Conservation (phyloP, 2,113 vertebrate species). For the Sturnus vulgaris region DNA sequence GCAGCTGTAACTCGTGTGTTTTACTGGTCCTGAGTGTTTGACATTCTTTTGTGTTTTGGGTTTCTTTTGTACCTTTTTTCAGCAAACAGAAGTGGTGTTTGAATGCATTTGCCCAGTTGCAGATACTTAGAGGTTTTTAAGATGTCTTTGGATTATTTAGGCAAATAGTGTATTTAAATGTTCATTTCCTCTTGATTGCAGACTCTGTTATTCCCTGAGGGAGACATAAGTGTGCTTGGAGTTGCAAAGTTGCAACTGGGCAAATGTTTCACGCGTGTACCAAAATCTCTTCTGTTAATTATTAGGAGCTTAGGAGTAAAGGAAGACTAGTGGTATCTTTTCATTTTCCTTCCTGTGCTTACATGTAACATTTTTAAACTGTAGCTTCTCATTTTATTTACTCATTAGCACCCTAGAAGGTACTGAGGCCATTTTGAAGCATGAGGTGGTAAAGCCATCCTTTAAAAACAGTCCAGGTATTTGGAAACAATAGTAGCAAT, state of each 20-base stretch:
- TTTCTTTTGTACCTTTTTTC: not conserved
- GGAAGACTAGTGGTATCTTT: not conserved
- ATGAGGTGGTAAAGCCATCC: not conserved
- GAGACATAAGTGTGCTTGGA: not conserved
- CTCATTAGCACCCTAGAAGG: not conserved
- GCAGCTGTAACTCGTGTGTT: not conserved
- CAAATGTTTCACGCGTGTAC: not conserved
- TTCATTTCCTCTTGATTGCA: not conserved
- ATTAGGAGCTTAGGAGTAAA: not conserved
- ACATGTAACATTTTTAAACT: not conserved
- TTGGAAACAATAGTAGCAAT: not conserved
- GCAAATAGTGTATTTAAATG: not conserved
- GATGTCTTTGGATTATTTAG: not conserved
- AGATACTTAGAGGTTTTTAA: not conserved
- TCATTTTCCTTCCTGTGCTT: not conserved
- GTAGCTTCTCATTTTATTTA: not conserved
- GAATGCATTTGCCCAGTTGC: not conserved
- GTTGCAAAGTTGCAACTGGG: not conserved
- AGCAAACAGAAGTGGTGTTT: not conserved
- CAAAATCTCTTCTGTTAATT: not conserved
- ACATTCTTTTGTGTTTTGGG: not conserved
- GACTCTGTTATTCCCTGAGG: not conserved
- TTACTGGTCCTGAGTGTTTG: not conserved
- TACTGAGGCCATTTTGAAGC: not conserved
- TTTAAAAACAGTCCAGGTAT: not conserved